Conservation (phyloP, 2,113 vertebrate species). For the Alectura lathami region DNA sequence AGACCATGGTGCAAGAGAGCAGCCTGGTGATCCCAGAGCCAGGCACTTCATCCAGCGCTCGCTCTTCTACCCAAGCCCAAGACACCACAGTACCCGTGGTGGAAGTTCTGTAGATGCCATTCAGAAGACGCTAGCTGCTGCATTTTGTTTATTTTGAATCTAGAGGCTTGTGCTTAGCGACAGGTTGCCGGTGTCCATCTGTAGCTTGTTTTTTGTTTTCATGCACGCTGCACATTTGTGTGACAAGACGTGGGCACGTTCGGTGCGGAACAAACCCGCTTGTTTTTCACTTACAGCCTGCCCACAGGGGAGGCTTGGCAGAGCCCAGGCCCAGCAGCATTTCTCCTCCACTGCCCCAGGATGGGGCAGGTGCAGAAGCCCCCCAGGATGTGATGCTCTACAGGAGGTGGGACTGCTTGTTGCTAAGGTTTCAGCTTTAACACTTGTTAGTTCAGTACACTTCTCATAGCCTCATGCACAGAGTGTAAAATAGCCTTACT, state of each 20-base stretch:
- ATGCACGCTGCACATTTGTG: slow-evolving; percentile 40
- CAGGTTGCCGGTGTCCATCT: slow-evolving; percentile 65
- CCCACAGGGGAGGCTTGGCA: slow-evolving; percentile 28
- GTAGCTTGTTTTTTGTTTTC: slow-evolving; percentile 68
- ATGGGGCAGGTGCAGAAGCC: background rate
- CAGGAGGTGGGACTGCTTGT: background rate
- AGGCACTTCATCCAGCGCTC: background rate
- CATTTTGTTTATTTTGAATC: slow-evolving; percentile 42
- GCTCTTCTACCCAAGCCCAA: background rate
- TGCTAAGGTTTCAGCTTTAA: background rate
- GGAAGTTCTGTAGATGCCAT: background rate
- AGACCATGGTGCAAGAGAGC: background rate
- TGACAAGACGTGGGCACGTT: slow-evolving; percentile 62
- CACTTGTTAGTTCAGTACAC: background rate
- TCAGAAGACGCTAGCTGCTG: background rate
- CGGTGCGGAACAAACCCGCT: slow-evolving; percentile 20
- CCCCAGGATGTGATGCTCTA: background rate
- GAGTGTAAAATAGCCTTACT: background rate
- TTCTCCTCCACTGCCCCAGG: background rate
- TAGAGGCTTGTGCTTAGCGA: slow-evolving; percentile 47
- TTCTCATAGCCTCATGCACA: background rate
- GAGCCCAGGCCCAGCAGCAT: background rate
- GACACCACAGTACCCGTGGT: rapidly evolving
- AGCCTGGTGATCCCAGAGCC: background rate
- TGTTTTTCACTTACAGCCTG: slow-evolving; percentile 44